phyloP scores from a whole-genome alignment of 1,140 invertebrate species.

The Drosophila miranda region DNA sequence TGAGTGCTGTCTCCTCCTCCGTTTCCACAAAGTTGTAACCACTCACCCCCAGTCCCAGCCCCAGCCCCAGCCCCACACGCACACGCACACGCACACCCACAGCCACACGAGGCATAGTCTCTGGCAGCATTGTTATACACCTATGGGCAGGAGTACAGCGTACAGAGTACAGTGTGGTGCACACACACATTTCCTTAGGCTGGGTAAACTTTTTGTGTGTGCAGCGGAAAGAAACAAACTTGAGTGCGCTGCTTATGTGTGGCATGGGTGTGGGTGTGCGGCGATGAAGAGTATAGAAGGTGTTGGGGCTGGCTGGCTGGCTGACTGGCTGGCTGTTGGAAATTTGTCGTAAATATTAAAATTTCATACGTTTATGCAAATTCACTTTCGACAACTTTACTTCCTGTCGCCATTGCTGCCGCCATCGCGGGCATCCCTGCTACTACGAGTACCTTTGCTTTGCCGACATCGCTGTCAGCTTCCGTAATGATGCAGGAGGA shows the following conservation, averaged over 20 bases:
- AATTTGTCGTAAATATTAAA: conserved; percentile 80
- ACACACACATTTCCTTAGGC: conserved; percentile 13
- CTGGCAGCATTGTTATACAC: conserved; percentile 24
- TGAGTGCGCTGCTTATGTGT: conserved; percentile 2
- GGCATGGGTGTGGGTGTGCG: not conserved
- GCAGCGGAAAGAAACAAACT: conserved; percentile 28
- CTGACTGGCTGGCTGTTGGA: conserved; percentile 35
- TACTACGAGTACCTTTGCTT: not conserved
- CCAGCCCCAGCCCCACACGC: too few relatives aligned
- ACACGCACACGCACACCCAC: not conserved
- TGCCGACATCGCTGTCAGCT: conserved; percentile 24
- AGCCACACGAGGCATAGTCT: conserved; percentile 1
- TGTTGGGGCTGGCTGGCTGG: not conserved
- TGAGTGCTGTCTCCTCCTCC: conserved; percentile 9
- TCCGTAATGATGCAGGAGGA: conserved; percentile 54
- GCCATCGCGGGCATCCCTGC: not conserved
- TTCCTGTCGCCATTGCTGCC: conserved; percentile 54
- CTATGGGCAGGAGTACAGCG: too few relatives aligned
- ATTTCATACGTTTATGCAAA: conserved; percentile 78
- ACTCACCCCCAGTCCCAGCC: not conserved
- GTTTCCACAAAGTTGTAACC: not conserved
- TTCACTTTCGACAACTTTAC: conserved; percentile 74
- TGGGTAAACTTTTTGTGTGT: conserved; percentile 31
- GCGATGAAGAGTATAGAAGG: not conserved
- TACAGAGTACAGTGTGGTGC: too few relatives aligned